Evolutionary conservation across 2,113 vertebrate species (phyloP).

Genomic region (Coryphaenoides rupestris): DNA sequence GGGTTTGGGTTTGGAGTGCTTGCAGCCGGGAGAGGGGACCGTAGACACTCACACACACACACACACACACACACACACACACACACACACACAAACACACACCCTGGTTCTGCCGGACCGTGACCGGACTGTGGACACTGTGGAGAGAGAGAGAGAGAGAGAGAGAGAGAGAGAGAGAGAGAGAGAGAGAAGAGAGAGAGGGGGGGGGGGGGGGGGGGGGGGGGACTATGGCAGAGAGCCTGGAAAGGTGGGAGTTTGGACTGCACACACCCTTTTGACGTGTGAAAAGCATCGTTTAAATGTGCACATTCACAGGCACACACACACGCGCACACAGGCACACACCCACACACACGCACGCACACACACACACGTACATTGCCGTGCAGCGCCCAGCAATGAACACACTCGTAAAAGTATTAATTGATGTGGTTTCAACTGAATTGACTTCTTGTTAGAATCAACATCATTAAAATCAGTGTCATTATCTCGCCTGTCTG

Average conservation of each 20-base stretch:
- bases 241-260: too few species aligned
- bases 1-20: constrained; percentile 69
- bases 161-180: too few species aligned
- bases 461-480: constrained; percentile 13
- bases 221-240: too few species aligned
- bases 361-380: constrained; percentile 21
- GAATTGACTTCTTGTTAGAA: constrained; percentile 33
- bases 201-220: too few species aligned
- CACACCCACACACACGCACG: constrained; percentile 1
- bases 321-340: background rate
- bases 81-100: too few species aligned
- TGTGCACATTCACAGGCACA: too few species aligned
- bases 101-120: background rate
- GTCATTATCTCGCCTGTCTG: constrained; percentile 25
- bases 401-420: constrained; percentile 28
- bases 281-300: too few species aligned
- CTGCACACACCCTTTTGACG: too few species aligned
- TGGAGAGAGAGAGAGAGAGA: too few species aligned
- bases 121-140: too few species aligned
- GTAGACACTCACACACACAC: background rate
- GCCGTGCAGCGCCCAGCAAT: constrained; percentile 12
- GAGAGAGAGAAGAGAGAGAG: too few species aligned
- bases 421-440: constrained; percentile 14
- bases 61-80: constrained; percentile 4
- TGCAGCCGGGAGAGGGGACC: constrained; percentile 15